phyloP scores from a whole-genome alignment of 2,113 vertebrate species.

The Rostratula benghalensis region DNA sequence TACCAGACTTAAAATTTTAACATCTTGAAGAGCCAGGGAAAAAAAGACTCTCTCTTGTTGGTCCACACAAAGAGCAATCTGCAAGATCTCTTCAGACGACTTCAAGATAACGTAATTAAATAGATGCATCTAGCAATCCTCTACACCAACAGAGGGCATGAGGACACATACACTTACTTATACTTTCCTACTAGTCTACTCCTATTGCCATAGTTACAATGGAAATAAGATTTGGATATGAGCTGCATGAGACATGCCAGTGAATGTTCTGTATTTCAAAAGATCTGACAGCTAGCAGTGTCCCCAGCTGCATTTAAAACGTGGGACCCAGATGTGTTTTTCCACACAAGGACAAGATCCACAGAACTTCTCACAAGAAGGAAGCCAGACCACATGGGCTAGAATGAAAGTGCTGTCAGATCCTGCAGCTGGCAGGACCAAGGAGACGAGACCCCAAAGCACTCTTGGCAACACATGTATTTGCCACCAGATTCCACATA shows the following conservation, averaged over 20 bases:
- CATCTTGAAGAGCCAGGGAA: background rate
- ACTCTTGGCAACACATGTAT: background rate
- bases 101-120: background rate
- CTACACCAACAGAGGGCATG: background rate
- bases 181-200: background rate
- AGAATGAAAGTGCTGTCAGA: background rate
- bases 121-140: background rate
- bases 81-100: background rate
- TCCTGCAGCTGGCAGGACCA: background rate
- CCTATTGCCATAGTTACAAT: conserved; percentile 22
- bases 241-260: background rate
- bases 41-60: background rate
- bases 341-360: background rate
- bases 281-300: background rate
- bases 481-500: background rate
- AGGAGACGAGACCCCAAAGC: background rate
- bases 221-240: background rate
- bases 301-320: background rate
- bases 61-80: background rate
- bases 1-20: background rate
- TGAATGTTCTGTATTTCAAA: background rate
- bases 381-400: background rate
- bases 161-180: background rate
- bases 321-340: background rate
- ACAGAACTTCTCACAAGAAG: background rate